Conservation (phyloP, 2,113 vertebrate species). For the Gobius niger region DNA sequence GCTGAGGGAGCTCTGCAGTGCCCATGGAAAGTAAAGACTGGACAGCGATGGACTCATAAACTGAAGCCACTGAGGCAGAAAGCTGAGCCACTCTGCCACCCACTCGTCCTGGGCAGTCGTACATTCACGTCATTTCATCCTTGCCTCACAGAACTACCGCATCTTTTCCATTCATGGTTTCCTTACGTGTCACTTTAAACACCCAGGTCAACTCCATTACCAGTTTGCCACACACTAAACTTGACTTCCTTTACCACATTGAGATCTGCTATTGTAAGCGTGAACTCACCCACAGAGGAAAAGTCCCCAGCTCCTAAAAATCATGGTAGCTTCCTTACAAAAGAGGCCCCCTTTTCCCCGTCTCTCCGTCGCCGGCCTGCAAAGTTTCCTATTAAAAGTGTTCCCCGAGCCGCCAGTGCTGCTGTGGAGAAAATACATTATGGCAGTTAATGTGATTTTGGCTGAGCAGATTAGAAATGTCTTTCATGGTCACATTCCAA, state of each 20-base stretch:
- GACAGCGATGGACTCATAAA: no score
- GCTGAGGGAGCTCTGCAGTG: no score
- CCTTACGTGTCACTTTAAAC: background rate
- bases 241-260: slow-evolving; percentile 2
- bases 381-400: slow-evolving; percentile 70
- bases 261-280: background rate
- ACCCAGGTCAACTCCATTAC: no score
- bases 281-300: slow-evolving; percentile 5
- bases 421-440: slow-evolving; percentile 73
- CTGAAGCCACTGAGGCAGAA: background rate
- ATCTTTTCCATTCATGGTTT: background rate
- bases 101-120: background rate
- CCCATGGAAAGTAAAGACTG: no score
- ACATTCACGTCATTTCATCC: background rate
- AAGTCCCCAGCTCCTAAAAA: slow-evolving; percentile 33
- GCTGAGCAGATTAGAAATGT: slow-evolving; percentile 79
- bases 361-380: slow-evolving; percentile 18
- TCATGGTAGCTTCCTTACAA: slow-evolving; percentile 56
- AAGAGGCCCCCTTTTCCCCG: slow-evolving; percentile 12
- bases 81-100: background rate
- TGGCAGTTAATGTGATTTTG: slow-evolving; percentile 78
- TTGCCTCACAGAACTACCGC: background rate
- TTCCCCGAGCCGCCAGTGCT: slow-evolving; percentile 57
- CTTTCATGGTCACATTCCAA: slow-evolving; percentile 79
- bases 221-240: background rate